Base-by-base conservation (phyloP, 2,797 vertebrate species). In the Ispidina picta region DNA sequence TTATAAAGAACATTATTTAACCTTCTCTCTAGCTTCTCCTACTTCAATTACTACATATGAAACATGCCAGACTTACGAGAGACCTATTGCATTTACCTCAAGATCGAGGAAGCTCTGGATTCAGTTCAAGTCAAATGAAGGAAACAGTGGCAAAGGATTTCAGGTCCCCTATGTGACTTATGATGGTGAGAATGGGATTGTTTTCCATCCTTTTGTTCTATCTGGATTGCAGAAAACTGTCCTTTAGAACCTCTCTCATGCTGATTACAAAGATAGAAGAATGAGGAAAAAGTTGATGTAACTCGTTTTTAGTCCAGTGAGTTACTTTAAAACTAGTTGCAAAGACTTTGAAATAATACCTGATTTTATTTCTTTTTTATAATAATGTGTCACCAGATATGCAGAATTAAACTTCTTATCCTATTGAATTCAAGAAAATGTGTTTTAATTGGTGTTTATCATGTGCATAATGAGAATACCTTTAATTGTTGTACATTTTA, bases 111-210 rank as follows among this genome's bases (percentile, higher is more conserved):
- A 99, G 90, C 98, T 99, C 49, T 99, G 99, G 99, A 98, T 99
- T 96, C 99, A 99, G 96, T 99, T 99, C 91, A 99, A 98, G 91
- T 98, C 99, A 80, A 99, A 99, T 1, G 99, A 99, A 96, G 98
- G 98, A 28, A 99, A 99, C 98, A 99, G 99, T 8, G 98, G 98
- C 76, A 99, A 98, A 98, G 99, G 99, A 68, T 99, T 99, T 97
- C 99, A 99, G 73, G 98, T 99, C 31, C 99, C 99, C 9, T 99
- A 99, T 1, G 99, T 99, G 94, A 99, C 99, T 43, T 99, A 99
- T 0, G 99, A 99, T 9, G 99, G 99, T 99, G 87, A 97, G 96
- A 66, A 43, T 6, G 29, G 17, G 28, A 46, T 29, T 10, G n/a
- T 28, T 91, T 62, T 39, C 37, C 33, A n/a, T 41, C 39, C 80